Evolutionary conservation across 2,888 invertebrate genomes (phyloP).

Genomic region (Diogma glabrata): DNA sequence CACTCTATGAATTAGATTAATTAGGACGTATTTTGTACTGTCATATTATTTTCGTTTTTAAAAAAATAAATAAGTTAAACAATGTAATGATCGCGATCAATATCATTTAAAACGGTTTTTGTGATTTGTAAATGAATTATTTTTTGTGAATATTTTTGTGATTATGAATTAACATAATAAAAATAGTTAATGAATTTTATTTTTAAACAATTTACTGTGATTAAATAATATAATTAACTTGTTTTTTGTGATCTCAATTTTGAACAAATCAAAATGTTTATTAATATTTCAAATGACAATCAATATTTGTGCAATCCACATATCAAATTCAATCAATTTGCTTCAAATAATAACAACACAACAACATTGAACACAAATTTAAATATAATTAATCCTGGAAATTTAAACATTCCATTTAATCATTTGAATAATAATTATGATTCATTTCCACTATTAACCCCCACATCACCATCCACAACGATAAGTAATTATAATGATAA

Average conservation of each 20-base stretch:
- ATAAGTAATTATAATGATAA: not conserved
- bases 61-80: slow-evolving; percentile 1
- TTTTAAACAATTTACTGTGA: not conserved
- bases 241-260: not conserved
- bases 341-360: not conserved
- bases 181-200: too few species aligned
- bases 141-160: not conserved
- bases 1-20: slow-evolving; percentile 5
- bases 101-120: not conserved
- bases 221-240: not conserved
- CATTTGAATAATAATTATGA: slow-evolving; percentile 10
- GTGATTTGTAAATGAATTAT: slow-evolving; percentile 4
- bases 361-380: not conserved
- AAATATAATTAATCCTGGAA: slow-evolving; percentile 8
- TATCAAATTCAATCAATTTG: slow-evolving; percentile 12
- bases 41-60: too few species aligned
- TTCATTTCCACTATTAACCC: slow-evolving; percentile 17
- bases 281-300: slow-evolving; percentile 14
- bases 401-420: slow-evolving; percentile 17
- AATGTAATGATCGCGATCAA: slow-evolving; percentile 2
- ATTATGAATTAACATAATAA: too few species aligned
- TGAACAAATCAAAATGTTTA: slow-evolving; percentile 16
- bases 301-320: slow-evolving; percentile 9
- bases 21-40: slow-evolving; percentile 2
- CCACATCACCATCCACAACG: slow-evolving; percentile 18